Percentiles rank a stretch among this genome's conserved stretches.
These are phyloP conservation scores for Agraylea sexmaculata DNA, from an alignment of 1,140 invertebrate species.

Conservation along the genomic window DNA sequence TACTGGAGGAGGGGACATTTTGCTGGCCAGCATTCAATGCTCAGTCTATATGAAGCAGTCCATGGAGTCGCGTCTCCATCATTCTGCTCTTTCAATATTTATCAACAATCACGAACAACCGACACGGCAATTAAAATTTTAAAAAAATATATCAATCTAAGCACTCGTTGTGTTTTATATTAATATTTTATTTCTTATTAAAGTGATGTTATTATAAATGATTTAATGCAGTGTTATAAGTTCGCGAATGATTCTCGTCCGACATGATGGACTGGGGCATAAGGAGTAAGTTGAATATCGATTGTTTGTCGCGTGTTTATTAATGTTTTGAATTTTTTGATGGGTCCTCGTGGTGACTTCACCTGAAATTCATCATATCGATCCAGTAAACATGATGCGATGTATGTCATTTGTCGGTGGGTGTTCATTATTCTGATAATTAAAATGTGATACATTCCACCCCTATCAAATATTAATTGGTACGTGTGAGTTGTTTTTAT, in stretches of 20 bases:
- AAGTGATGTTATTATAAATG: constrained; percentile 1
- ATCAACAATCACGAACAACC: neutral
- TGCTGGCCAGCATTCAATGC: too few relatives aligned
- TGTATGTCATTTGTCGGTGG: neutral
- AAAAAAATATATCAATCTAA: constrained; percentile 5
- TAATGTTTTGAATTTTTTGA: constrained; percentile 12
- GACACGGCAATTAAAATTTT: neutral
- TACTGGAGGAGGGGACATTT: too few relatives aligned
- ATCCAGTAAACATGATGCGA: neutral
- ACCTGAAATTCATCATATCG: neutral
- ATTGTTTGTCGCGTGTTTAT: neutral
- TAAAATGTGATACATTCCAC: too few relatives aligned
- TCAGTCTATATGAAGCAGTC: too few relatives aligned
- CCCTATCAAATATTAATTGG: too few relatives aligned
- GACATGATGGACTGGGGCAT: constrained; percentile 68
- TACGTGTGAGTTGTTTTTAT: too few relatives aligned
- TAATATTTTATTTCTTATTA: constrained; percentile 1
- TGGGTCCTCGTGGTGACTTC: constrained; percentile 7
- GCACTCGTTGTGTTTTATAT: constrained; percentile 2
- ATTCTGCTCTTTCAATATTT: neutral
- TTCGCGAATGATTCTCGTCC: too few relatives aligned
- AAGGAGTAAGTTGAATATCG: constrained; percentile 52
- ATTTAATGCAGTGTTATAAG: constrained; percentile 19
- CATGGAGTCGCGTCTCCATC: too few relatives aligned
- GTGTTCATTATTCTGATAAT: neutral